Evolutionary conservation across 2,888 invertebrate genomes (phyloP), one percentile per base, ranked within the genome.

Genomic region (Agrilus mali): DNA sequence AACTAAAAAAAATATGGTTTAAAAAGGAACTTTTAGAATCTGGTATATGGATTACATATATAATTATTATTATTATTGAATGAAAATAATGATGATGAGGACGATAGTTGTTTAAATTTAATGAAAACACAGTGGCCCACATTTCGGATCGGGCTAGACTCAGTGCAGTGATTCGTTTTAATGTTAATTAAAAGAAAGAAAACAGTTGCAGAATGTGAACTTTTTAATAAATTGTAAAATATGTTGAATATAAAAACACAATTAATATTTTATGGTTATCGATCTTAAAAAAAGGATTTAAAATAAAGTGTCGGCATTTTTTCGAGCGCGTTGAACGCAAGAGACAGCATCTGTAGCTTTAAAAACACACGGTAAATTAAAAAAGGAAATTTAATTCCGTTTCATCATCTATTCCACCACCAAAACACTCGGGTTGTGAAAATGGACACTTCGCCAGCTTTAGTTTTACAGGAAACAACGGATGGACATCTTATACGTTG

Each of bases 11-110:
- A 49, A 43, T 45, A 47, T 51, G 47, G 51, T 52, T 57, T 53
- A 51, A 52, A 56, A 20, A 27, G 10, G 10, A 10, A 51, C 50
- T 47, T 49, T 48, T 44, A 41, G 45, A 53, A 48, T 60, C 61
- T 57, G 63, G 63, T 64, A 62, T 60, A 63, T 63, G 63, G 63
- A 64, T 60, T 60, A 57, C 51, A 56, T 58, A 61, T 58, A 60
- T 55, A 55, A 58, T 57, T 54, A 55, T 63, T 63, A 60, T 60
- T 55, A 57, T 55, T 27, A 27, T 27, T 27, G 27, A 27, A 10
- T 27, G 8, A 27, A 27, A 27, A 27, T 27, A 45, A 45, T 42
- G 42, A 41, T 17, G 34, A 16, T 31, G 16, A 20, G 20, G 20
- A 39, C 14, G 40, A 27, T 27, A 27, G 27, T 27, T 27, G 27